Base-by-base conservation (phyloP, 2,113 vertebrate genomes). In the Mus pahari region DNA sequence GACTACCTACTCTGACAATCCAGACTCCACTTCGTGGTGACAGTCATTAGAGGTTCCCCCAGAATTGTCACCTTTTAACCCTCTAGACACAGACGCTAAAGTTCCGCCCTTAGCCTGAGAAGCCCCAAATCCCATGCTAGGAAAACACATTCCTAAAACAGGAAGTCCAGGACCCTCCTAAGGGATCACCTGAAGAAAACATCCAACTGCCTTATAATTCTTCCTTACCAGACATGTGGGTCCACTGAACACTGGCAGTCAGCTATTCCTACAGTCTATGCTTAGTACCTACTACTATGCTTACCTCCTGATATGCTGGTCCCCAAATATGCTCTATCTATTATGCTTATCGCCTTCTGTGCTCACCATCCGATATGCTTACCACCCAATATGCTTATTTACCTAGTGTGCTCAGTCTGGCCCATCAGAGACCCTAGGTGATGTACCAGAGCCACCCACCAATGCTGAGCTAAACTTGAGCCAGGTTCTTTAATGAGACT, bases 401-500 rank as follows among this genome's bases (percentile, higher is more conserved):
- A 66, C 16, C 50, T 24, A 39, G 31, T 12, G 39, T 73, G 48
- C 66, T 94, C 93, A 89, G 14, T 70, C 53, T 68, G 66, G 17
- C 73, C 81, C n/a, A 24, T 9, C 39, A 6, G 10, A 70, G 55
- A 55, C 48, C 45, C 28, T 92, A 22, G n/a, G 24, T 6, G 7
- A 75, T 64, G 36, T 81, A 50, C 53, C 50, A 90, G 19, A 92
- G 55, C 22, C 50, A 94, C 58, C 39, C 71, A 74, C n/a, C 11
- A 86, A 77, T 75, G 19, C 55, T 84, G 58, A 36, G 36, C 64
- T 55, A 68, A 90, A 55, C 8, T 70, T 10, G 42, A 92, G 55
- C 45, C 45, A 36, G 22, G n/a, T 66, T 93, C 88, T 73, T 84
- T 88, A 66, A 6, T 96, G 83, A 92, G 55, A 90, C 86, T 91